Evolutionary conservation across 2,888 invertebrate genomes (phyloP).

Genomic region (Pachymerium ferrugineum): DNA sequence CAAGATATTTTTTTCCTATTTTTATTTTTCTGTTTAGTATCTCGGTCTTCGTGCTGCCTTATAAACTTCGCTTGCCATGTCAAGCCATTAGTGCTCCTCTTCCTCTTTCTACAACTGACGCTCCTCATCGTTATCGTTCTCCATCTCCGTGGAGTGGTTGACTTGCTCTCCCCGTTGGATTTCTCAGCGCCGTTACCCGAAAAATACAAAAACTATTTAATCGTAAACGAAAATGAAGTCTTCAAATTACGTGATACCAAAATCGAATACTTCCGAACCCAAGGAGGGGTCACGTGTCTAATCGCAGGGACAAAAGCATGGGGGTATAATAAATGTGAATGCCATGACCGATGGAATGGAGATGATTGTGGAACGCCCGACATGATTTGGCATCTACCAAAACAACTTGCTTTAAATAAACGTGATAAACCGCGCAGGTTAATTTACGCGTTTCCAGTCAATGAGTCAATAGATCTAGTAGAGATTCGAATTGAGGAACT

Average conservation of each 20-base stretch:
- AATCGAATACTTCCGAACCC: background rate
- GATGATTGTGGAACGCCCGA: background rate
- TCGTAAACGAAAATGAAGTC: background rate
- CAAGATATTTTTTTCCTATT: background rate
- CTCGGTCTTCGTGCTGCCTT: constrained; percentile 18
- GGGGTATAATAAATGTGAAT: background rate
- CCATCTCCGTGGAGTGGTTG: constrained; percentile 16
- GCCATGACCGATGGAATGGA: constrained; percentile 9
- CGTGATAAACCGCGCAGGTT: background rate
- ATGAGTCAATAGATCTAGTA: background rate
- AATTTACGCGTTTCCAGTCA: background rate
- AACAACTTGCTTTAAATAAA: background rate
- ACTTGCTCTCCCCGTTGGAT: background rate
- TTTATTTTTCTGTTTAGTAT: background rate
- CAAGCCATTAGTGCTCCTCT: constrained; percentile 6
- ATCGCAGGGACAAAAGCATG: background rate
- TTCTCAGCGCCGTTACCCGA: background rate
- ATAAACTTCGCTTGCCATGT: background rate
- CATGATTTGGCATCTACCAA: background rate
- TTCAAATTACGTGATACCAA: background rate
- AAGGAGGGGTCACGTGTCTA: background rate
- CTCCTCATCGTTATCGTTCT: background rate
- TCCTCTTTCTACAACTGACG: constrained; percentile 4
- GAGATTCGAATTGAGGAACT: constrained; percentile 14
- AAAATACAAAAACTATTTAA: background rate